Conservation (phyloP, 92 coral and sea anemone genomes). For the Phenganax subtilis region DNA sequence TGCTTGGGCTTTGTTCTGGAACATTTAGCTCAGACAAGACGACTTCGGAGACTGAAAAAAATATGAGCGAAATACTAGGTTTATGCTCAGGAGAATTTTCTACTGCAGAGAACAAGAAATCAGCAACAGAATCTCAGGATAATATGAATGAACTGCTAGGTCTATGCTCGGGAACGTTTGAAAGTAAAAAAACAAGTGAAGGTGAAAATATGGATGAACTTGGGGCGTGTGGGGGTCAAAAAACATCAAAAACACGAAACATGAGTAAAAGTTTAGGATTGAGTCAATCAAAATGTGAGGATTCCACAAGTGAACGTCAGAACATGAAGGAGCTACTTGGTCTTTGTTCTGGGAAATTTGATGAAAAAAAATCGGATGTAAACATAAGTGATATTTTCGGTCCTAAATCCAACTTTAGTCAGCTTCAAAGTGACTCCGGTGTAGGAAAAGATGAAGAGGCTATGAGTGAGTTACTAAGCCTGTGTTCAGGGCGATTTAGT, state of each 20-base stretch:
- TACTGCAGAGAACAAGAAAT: slow-evolving; percentile 25
- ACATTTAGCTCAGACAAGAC: not conserved
- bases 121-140: slow-evolving; percentile 30
- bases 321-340: slow-evolving; percentile 68
- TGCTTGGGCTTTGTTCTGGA: slow-evolving; percentile 4
- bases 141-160: slow-evolving; percentile 82
- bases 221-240: slow-evolving; percentile 60
- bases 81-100: slow-evolving; percentile 81
- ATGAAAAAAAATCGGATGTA: not conserved
- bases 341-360: slow-evolving; percentile 70
- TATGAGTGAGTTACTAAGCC: not conserved
- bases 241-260: slow-evolving; percentile 18
- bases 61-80: slow-evolving; percentile 77
- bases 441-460: not conserved
- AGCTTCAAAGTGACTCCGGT: not conserved
- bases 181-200: slow-evolving; percentile 39
- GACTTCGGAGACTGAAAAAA: slow-evolving; percentile 29
- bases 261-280: not conserved
- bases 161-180: slow-evolving; percentile 83
- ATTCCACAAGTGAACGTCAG: not conserved
- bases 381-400: slow-evolving; percentile 4
- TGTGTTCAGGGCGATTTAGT: slow-evolving; percentile 23
- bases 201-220: slow-evolving; percentile 20
- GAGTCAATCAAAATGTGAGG: not conserved
- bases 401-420: not conserved